Percentiles rank a stretch among this genome's conserved stretches.
These are phyloP conservation scores for Hemicordylus capensis DNA, from an alignment of 2,113 vertebrate genomes.

Conservation along the genomic window DNA sequence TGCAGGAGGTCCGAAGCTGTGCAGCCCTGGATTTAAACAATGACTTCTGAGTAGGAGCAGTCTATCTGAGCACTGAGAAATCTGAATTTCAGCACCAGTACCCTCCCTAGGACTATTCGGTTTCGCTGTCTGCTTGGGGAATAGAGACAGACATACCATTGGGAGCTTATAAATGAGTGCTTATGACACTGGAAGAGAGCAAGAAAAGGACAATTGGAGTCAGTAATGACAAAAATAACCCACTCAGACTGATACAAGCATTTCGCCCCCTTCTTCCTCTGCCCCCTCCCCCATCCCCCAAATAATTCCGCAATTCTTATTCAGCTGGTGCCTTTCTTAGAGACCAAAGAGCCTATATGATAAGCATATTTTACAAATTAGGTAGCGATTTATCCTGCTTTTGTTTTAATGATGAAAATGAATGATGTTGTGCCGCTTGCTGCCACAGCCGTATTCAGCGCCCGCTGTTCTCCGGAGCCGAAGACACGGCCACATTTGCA, in stretches of 20 bases:
- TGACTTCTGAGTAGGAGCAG: not conserved
- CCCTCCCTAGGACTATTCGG: not conserved
- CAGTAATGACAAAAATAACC: constrained; percentile 28
- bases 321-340: constrained; percentile 73
- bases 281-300: constrained; percentile 35
- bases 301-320: constrained; percentile 74
- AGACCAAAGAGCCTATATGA: constrained; percentile 76
- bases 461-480: constrained; percentile 77
- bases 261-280: not conserved
- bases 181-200: no score
- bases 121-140: no score
- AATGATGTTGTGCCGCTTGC: constrained; percentile 76
- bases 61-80: not conserved
- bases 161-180: not conserved
- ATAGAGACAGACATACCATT: no score
- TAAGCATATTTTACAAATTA: constrained; percentile 80
- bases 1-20: no score
- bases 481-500: constrained; percentile 77
- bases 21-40: no score
- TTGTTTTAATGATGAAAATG: constrained; percentile 83
- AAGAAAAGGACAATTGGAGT: constrained; percentile 61
- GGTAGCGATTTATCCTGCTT: constrained; percentile 77
- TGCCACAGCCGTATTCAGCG: constrained; percentile 71
- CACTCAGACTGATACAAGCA: constrained; percentile 49
- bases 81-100: not conserved